Base-by-base conservation (phyloP, 2,888 invertebrate species). In the Falcaria lacertinaria region DNA sequence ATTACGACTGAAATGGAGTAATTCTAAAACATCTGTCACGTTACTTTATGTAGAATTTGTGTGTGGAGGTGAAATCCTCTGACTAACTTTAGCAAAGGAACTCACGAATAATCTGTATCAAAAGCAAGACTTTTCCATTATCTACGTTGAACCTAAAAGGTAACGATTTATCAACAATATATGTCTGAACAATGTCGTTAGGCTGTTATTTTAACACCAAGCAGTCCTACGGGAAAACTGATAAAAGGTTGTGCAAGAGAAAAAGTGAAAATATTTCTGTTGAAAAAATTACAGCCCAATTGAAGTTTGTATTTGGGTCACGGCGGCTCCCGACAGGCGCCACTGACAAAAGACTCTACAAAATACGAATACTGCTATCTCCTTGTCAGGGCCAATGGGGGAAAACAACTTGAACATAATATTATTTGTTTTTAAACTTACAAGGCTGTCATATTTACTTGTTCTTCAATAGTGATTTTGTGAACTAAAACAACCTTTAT, bases 221-320 rank as follows among this genome's bases (percentile, higher is more conserved):
- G 7, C 7, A 22, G 7, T 22, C n/a, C n/a, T n/a, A n/a, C n/a
- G n/a, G n/a, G n/a, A 22, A 22, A 22, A 22, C 22, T 22, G 22
- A 22, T 22, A 33, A 33, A 33, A 33, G 5, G 33, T 14, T 33
- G 14, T 14, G 14, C 2, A 33, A 33, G 33, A 7, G 13, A 33
- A 33, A 33, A 14, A 19, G 1, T 13, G 22, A 37, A 37, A 37
- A 15, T 37, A 15, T 37, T 15, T 37, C 5, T 8, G 15, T 14
- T 14, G 22, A 37, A 37, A 25, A n/a, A 22, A 25, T 13, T 37
- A 54, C 48, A 46, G 50, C 35, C 44, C 59, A 65, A 70, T 64
- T 67, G 53, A 52, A 67, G 53, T 69, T 66, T 61, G 61, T 62
- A 77, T 72, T 63, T 68, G 54, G 74, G 74, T 74, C 76, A 71